Base-by-base conservation (phyloP, 2,888 invertebrate species). In the Eurytoma californica region DNA sequence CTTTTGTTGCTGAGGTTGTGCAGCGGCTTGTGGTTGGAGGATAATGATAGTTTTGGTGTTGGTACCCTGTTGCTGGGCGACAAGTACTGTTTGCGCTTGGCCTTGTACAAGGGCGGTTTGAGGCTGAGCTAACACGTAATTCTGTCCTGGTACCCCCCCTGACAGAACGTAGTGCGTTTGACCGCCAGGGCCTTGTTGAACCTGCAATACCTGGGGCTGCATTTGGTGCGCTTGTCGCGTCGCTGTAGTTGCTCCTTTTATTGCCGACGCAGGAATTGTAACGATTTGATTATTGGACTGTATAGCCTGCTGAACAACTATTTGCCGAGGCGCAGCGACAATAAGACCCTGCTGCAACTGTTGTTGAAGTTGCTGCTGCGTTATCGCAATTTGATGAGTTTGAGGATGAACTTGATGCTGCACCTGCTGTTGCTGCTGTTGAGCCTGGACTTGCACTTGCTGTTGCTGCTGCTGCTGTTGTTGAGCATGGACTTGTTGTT, bases 31-130 rank as follows among this genome's bases (percentile, higher is more conserved):
- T 24, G 93, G 94, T 84, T 94, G 94, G 58, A 94, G 89, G 69
- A 95, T 93, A 66, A 95, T 95, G 49, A 94, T 94, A 0, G 94
- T 95, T 85, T 94, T 94, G 0, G 94, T 92, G 3, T 92, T 92
- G 0, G 93, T 92, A 0, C 93, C 93, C 82, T 93, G 93, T 80
- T 94, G 94, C 84, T 94, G 94, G 0, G 94, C 93, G 0, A 94
- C 92, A 1, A 94, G 88, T 0, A 94, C 92, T 0, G 94, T 94
- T 83, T 93, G 93, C 0, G 92, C 91, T 84, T 93, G 93, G 0
- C 93, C 93, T 82, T 93, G 92, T 0, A 93, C 92, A 49, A 93
- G 87, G 0, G 92, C 92, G 0, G 93, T 92, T 81, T 93, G 93
- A 12, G 93, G 93, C 84, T 94, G 94, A 0, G 94, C 94, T 14